A percentile compares a stretch with the other conserved stretches of the same genome.
phyloP scores from a whole-genome alignment of 2,888 invertebrate genomes.

The Plusia festucae region DNA sequence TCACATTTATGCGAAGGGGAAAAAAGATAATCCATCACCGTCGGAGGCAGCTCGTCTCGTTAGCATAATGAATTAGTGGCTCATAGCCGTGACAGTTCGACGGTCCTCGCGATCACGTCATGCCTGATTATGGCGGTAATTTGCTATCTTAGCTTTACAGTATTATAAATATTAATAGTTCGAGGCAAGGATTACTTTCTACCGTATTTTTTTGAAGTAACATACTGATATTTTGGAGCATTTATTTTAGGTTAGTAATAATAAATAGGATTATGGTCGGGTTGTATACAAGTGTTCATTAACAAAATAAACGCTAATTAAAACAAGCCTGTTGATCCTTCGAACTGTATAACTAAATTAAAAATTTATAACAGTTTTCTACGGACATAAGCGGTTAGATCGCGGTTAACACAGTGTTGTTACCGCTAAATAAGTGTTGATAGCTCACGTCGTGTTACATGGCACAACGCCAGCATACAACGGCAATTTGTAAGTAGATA shows the following conservation, averaged over 20 bases:
- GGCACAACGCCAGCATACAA: conserved; percentile 50
- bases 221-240: neutral
- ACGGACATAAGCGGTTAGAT: conserved; percentile 22
- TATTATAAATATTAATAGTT: conserved; percentile 25
- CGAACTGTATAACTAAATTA: neutral
- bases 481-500: conserved; percentile 52
- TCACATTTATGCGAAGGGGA: conserved; percentile 65
- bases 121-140: conserved; percentile 48
- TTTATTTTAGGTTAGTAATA: too few relatives aligned
- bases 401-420: conserved; percentile 46
- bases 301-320: neutral
- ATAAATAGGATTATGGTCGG: too few relatives aligned
- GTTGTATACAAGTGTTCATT: neutral
- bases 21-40: conserved; percentile 83
- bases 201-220: neutral
- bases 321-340: neutral
- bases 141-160: conserved; percentile 34
- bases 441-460: conserved; percentile 36
- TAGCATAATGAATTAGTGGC: conserved; percentile 86
- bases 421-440: conserved; percentile 31
- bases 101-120: conserved; percentile 36
- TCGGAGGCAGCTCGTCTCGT: conserved; percentile 82
- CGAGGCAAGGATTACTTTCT: neutral
- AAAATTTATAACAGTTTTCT: conserved; percentile 1
- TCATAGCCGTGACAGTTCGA: conserved; percentile 56